These are phyloP conservation scores for Astur gentilis DNA, from an alignment of 2,113 vertebrate species.

Conservation along the genomic window DNA sequence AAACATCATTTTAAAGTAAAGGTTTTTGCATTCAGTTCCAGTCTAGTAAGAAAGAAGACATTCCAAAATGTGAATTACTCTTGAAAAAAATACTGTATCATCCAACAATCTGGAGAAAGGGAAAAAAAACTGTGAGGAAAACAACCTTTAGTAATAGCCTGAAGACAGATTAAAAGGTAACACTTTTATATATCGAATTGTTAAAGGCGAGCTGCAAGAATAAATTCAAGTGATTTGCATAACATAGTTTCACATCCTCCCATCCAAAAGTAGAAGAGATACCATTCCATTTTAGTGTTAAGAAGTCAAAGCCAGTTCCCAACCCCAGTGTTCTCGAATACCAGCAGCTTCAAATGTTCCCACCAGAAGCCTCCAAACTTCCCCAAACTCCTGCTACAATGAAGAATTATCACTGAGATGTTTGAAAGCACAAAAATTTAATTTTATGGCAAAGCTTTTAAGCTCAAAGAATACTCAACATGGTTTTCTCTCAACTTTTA, in stretches of 20 bases:
- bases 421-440: background rate
- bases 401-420: background rate
- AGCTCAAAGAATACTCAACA: background rate
- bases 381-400: background rate
- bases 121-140: background rate
- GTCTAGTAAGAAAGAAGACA: background rate
- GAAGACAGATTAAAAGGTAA: background rate
- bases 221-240: background rate
- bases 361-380: background rate
- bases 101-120: background rate
- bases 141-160: background rate
- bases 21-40: background rate
- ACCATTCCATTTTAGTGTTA: background rate
- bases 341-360: background rate
- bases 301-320: background rate
- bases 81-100: background rate
- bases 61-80: background rate
- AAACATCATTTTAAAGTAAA: background rate
- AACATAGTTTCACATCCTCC: background rate
- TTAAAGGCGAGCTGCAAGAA: background rate
- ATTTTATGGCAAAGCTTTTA: background rate
- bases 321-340: background rate
- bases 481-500: background rate
- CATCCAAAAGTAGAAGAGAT: background rate
- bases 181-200: background rate